Evolutionary conservation across 1,140 invertebrate genomes (phyloP), one percentile per base, ranked within the genome.

Genomic region (Drosophila auraria): DNA sequence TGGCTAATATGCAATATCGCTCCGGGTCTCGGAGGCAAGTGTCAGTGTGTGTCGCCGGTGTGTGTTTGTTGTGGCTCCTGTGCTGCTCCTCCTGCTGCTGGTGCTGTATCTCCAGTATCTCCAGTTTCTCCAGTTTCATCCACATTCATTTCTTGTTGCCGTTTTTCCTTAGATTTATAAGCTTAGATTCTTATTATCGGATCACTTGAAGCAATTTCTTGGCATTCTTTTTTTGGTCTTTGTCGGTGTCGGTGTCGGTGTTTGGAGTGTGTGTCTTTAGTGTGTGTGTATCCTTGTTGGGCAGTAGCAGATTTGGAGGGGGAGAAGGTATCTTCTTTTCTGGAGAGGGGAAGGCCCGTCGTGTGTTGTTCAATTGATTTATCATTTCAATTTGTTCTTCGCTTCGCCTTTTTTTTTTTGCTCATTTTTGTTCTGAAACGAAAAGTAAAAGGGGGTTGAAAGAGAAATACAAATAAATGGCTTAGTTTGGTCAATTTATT

Each of bases 111-210:
- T 49, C 20, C 3, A 68, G 17, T 14, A 51, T 53, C 23, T 56
- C 20, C 17, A 56, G 54, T 56, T 11, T 56, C 54, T 30, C 47
- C 63, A 53, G 47, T 23, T 62, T 36, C 42, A 17, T 50, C 59
- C 59, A 61, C 44, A 50, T 61, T 61, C 17, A 50, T 36, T 63
- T 62, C 25, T 33, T 33, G 33, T 47, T 74, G 70, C 58, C 44
- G 40, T 57, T 44, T 40, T 44, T 40, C 42, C 65, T 60, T 79
- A 79, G 59, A 78, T 70, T 78, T 70, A 78, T 79, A 71, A 89
- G 80, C 83, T 87, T 87, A 87, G 84, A 87, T 83, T 87, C 81
- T 87, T 87, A 87, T 87, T 87, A 87, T 87, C 84, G 84, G 84
- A 87, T 87, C 84, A 87, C 84, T 87, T 87, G 84, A 89, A 87